phyloP scores from a whole-genome alignment of 2,797 vertebrate species.

The Danio albolineatus region DNA sequence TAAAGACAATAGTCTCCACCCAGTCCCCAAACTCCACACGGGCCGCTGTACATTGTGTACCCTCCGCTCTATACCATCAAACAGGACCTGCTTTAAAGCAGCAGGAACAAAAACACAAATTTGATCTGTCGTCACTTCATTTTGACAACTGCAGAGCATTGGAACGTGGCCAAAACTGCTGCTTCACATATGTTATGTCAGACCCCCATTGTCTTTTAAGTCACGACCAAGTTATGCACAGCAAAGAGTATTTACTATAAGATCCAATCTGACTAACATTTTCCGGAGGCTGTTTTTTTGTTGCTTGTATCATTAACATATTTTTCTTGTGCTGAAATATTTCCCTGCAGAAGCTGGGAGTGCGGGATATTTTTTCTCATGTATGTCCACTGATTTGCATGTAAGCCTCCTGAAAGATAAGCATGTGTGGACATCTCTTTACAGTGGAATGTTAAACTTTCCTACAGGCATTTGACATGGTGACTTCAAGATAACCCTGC shows the following conservation, averaged over 20 bases:
- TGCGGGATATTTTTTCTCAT: neutral
- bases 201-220: neutral
- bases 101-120: conserved; percentile 30
- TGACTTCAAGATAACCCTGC: conserved; percentile 39
- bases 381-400: neutral
- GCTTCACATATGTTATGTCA: neutral
- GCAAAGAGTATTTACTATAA: neutral
- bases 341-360: neutral
- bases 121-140: conserved; percentile 26
- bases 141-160: neutral
- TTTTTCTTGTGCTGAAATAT: neutral
- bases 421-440: conserved; percentile 17
- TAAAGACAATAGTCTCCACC: conserved; percentile 19
- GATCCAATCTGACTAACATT: neutral
- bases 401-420: neutral
- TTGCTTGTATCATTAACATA: neutral
- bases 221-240: neutral
- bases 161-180: neutral
- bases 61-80: neutral
- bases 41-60: neutral
- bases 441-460: conserved; percentile 20
- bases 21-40: neutral
- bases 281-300: neutral
- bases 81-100: neutral
- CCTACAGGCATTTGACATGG: conserved; percentile 3